These are phyloP conservation scores for Philereme vetulata DNA, from an alignment of 2,888 invertebrate genomes.

Conservation along the genomic window DNA sequence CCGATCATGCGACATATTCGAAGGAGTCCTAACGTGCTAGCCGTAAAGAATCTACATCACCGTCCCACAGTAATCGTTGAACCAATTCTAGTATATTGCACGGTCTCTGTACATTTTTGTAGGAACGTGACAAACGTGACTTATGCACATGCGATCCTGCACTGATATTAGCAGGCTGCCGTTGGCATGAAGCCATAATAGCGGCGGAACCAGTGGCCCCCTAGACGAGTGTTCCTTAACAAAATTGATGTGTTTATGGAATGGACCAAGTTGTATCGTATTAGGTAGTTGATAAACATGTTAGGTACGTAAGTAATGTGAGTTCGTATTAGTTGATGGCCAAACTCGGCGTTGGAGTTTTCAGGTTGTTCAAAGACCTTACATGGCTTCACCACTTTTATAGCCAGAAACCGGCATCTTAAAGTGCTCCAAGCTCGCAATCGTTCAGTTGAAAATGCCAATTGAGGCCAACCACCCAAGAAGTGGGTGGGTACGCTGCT, in stretches of 20 bases:
- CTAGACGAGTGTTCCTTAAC: conserved; percentile 55
- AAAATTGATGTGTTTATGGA: conserved; percentile 67
- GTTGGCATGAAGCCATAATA: conserved; percentile 73
- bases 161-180: conserved; percentile 64
- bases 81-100: conserved; percentile 46
- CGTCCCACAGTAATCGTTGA: conserved; percentile 50
- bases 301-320: too few species aligned
- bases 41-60: conserved; percentile 53
- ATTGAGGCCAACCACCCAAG: too few species aligned
- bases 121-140: conserved; percentile 70
- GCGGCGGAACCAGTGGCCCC: conserved; percentile 58
- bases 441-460: too few species aligned
- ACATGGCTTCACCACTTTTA: too few species aligned
- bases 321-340: too few species aligned
- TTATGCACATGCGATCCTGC: conserved; percentile 60
- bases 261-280: conserved; percentile 34
- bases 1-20: conserved; percentile 1
- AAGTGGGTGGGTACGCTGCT: too few species aligned
- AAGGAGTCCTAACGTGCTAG: conserved; percentile 45
- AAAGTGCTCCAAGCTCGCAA: too few species aligned
- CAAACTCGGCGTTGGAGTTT: too few species aligned
- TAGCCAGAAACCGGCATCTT: too few species aligned
- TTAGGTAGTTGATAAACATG: too few species aligned
- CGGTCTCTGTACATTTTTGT: conserved; percentile 64
- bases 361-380: too few species aligned